Conservation (phyloP, 2,888 invertebrate species). For the Drosophila rubida region DNA sequence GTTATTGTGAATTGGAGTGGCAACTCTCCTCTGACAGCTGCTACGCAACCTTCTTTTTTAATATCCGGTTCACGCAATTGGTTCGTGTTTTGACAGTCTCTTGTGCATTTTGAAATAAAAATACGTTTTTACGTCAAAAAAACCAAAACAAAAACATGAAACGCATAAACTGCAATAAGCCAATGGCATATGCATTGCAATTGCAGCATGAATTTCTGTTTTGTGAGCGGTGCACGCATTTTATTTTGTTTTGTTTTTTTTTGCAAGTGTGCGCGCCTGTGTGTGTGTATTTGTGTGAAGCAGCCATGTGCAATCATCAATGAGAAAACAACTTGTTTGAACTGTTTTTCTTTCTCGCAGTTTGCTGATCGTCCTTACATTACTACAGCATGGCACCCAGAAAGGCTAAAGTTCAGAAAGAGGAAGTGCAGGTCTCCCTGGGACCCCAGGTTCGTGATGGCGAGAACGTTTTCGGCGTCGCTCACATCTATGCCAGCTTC, state of each 20-base stretch:
- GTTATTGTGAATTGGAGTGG: constrained; percentile 38
- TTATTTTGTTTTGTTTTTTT: constrained; percentile 50
- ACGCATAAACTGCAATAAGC: not conserved
- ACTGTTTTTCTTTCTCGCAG: constrained; percentile 35
- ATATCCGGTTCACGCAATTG: constrained; percentile 84
- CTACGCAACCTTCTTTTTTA: constrained; percentile 78
- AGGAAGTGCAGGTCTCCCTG: constrained; percentile 97
- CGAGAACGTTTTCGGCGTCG: constrained; percentile 99
- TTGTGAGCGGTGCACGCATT: constrained; percentile 19
- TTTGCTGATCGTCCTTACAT: constrained; percentile 48
- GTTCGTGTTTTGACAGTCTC: constrained; percentile 76
- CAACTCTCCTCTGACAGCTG: constrained; percentile 54
- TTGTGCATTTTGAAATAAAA: constrained; percentile 44
- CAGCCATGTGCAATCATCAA: constrained; percentile 45
- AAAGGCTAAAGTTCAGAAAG: constrained; percentile 98
- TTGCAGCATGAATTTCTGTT: constrained; percentile 35
- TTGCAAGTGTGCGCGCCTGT: constrained; percentile 17
- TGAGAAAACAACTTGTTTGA: constrained; percentile 35
- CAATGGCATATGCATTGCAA: constrained; percentile 7
- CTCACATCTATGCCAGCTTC: constrained; percentile 99
- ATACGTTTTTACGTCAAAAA: constrained; percentile 35
- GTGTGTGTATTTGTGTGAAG: constrained; percentile 21
- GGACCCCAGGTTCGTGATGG: constrained; percentile 99
- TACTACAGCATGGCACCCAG: constrained; percentile 93
- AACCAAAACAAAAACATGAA: constrained; percentile 47